phyloP scores from a whole-genome alignment of 2,797 vertebrate species.

The Leptatherina wallacei region DNA sequence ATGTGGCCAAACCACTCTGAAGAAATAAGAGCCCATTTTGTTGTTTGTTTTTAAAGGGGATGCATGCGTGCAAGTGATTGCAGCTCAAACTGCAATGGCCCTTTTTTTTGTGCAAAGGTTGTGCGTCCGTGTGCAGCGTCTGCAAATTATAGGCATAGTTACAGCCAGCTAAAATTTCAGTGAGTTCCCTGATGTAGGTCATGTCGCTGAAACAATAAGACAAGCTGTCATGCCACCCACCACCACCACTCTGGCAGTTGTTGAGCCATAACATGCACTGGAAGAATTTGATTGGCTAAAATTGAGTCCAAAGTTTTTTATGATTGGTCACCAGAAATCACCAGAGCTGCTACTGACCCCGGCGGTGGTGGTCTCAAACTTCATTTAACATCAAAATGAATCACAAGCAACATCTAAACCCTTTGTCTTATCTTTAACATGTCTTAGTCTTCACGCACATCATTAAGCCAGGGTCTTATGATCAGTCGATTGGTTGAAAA shows the following conservation, averaged over 20 bases:
- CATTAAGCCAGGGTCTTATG: not conserved
- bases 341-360: slow-evolving; percentile 41
- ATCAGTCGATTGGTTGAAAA: not conserved
- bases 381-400: slow-evolving; percentile 4
- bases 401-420: not conserved
- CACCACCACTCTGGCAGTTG: slow-evolving; percentile 36
- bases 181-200: slow-evolving; percentile 74
- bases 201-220: slow-evolving; percentile 76
- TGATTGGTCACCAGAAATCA: slow-evolving; percentile 66
- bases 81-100: not conserved
- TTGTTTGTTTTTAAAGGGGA: slow-evolving; percentile 19
- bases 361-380: slow-evolving; percentile 5
- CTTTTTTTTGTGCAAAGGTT: not conserved
- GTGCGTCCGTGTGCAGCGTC: not conserved
- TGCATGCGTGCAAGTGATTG: slow-evolving; percentile 1
- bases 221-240: slow-evolving; percentile 59
- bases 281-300: slow-evolving; percentile 61
- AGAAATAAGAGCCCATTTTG: slow-evolving; percentile 40
- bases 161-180: slow-evolving; percentile 24
- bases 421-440: too few species aligned
- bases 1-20: slow-evolving; percentile 24
- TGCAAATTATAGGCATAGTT: slow-evolving; percentile 43
- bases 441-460: not conserved
- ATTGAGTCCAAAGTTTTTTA: slow-evolving; percentile 18
- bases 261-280: slow-evolving; percentile 33